Base-by-base conservation (phyloP, 2,888 invertebrate species). In the Mycogona germanica region DNA sequence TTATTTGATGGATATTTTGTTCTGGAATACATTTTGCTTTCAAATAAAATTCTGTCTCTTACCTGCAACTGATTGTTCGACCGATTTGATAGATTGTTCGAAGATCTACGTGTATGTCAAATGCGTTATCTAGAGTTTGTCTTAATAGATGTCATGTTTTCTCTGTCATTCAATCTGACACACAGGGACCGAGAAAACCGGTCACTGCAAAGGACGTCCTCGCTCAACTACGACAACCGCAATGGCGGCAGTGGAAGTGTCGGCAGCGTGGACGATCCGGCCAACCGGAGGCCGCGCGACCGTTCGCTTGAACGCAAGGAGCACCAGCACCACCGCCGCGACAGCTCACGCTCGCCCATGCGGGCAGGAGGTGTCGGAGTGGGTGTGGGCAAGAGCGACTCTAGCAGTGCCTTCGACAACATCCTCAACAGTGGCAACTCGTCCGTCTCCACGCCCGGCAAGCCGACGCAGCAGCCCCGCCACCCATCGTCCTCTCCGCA, bases 371-470 rank as follows among this genome's bases (percentile, higher is more conserved):
- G 25, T 23, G n/a, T 32, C 2, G 47, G 47, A 19, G 9, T 32
- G n/a, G 35, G 35, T 9, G 9, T n/a, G 9, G 17, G 29, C 7
- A 38, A 47, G 35, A 55, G 55, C 37, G 51, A 53, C n/a, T 35
- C 53, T 25, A 17, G 45, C 26, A 57, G 57, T 57, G 57, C 57
- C 57, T 57, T 57, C 48, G 57, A 57, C 55, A 57, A 57, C 45
- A 57, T 57, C 23, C 49, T 57, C 12, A 48, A 40, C 23, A 26
- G 53, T 1, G 35, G 42, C 46, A 42, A 28, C 25, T 25, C 49
- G 23, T 9, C 6, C 41, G 23, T 21, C 21, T 40, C 41, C n/a
- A 7, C 41, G 6, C 21, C 41, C n/a, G 41, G 23, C 41, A 40
- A 21, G 41, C 17, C 21, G 41, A 40, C 7, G n/a, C 41, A 9